Percentiles rank a stretch among this genome's conserved stretches.
Evolutionary conservation across 2,113 vertebrate species (phyloP).

Genomic region (Gobius niger): DNA sequence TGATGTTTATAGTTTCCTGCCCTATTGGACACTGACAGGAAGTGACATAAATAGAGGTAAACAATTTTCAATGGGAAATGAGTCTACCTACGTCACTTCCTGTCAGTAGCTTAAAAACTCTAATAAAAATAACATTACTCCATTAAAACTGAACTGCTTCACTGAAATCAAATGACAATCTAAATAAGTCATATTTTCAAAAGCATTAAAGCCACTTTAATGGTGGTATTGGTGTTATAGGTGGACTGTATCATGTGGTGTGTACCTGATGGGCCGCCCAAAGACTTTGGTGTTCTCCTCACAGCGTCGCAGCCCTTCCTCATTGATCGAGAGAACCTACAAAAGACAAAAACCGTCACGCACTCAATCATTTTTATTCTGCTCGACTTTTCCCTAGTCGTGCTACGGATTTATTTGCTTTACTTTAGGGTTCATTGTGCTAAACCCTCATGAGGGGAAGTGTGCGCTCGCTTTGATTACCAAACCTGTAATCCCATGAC

Average conservation of each 20-base stretch:
- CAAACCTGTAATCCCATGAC: slow-evolving; percentile 41
- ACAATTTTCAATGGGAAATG: too few species aligned
- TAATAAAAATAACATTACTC: too few species aligned
- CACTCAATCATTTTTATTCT: background rate
- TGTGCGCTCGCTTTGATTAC: slow-evolving; percentile 5
- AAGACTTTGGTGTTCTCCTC: slow-evolving; percentile 96
- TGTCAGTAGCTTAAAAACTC: too few species aligned
- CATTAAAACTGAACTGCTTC: too few species aligned
- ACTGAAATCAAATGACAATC: too few species aligned
- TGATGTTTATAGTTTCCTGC: too few species aligned
- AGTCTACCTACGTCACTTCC: too few species aligned
- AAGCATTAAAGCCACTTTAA: too few species aligned
- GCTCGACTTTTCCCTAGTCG: background rate
- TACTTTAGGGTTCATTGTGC: slow-evolving; percentile 16
- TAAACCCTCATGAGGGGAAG: slow-evolving; percentile 4
- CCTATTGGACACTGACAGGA: too few species aligned
- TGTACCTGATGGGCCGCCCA: slow-evolving; percentile 93
- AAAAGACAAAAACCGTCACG: background rate
- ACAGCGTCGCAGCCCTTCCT: slow-evolving; percentile 91
- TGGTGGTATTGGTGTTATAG: too few species aligned
- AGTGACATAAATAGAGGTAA: too few species aligned
- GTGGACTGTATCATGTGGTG: background rate
- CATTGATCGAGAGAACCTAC: slow-evolving; percentile 95
- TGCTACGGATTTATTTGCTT: background rate
- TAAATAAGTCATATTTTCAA: too few species aligned